Base-by-base conservation (phyloP, 2,888 invertebrate species). In the Amiota minor region DNA sequence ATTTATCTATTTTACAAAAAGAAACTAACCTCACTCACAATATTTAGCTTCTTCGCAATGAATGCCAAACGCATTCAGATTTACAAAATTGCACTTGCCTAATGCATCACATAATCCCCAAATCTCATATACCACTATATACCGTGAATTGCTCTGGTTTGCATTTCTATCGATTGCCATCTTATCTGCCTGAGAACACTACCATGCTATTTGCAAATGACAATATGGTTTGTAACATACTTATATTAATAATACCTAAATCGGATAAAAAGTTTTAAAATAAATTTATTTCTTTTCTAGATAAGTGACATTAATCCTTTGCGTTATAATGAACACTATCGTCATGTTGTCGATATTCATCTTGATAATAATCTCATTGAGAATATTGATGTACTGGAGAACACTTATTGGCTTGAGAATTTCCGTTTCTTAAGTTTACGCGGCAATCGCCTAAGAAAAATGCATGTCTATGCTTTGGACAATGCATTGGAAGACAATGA, bases 401-500 rank as follows among this genome's bases (percentile, higher is more conserved):
- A 94, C 18, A 93, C 95, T 0, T 92, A 93, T 81, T 97, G 95
- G 95, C 91, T 96, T 78, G 91, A 92, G 47, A 92, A 93, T 70
- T 96, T 96, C 86, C 91, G 96, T 70, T 92, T 95, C 3, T 90
- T 96, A n/a, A 95, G 95, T 82, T 91, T 97, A 49, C 91, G 93
- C 61, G 93, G 93, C 59, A 97, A 96, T 87, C 91, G 91, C 82
- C 87, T 96, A 62, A 92, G 92, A 70, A 93, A 95, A 91, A 95
- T 95, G 88, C 96, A 95, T 10, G 93, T 95, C 0, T 95, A 95
- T 87, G 95, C 94, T 0, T 90, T 96, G 76, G 95, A 95, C 82
- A 94, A 95, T 86, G 95, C 94, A 0, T 91, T 96, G 45, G 92
- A 94, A 81, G 92, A 92, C 69, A 96, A 95, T 87, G 91, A 91